Conservation (phyloP, 2,888 invertebrate species). For the Chrysolina americana region DNA sequence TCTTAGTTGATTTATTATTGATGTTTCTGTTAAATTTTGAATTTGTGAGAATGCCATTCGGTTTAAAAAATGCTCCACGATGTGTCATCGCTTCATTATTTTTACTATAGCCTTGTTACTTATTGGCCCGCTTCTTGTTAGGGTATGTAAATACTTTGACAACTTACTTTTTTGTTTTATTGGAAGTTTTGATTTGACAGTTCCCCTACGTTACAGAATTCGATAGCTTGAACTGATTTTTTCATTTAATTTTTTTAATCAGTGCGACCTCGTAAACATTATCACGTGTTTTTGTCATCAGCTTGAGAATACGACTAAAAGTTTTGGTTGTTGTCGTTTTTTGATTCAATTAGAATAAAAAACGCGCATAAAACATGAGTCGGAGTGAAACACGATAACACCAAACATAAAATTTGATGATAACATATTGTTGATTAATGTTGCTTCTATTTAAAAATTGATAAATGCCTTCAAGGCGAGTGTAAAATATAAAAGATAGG, state of each 20-base stretch:
- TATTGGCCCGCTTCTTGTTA: no score
- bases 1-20: no score
- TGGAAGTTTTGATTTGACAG: not conserved
- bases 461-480: not conserved
- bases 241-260: not conserved
- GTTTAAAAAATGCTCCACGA: no score
- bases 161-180: not conserved
- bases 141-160: no score
- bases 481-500: not conserved
- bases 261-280: not conserved
- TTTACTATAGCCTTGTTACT: no score
- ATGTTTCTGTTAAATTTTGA: no score
- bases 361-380: not conserved
- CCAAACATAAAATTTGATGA: constrained; percentile 1
- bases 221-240: not conserved
- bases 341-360: constrained; percentile 4
- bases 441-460: constrained; percentile 4
- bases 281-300: not conserved
- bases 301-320: not conserved
- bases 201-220: not conserved
- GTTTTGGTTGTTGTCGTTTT: not conserved
- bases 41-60: no score
- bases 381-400: not conserved
- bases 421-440: not conserved
- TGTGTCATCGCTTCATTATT: no score